Evolutionary conservation across 1,140 invertebrate species (phyloP).

Genomic region (Drosophila auraria): DNA sequence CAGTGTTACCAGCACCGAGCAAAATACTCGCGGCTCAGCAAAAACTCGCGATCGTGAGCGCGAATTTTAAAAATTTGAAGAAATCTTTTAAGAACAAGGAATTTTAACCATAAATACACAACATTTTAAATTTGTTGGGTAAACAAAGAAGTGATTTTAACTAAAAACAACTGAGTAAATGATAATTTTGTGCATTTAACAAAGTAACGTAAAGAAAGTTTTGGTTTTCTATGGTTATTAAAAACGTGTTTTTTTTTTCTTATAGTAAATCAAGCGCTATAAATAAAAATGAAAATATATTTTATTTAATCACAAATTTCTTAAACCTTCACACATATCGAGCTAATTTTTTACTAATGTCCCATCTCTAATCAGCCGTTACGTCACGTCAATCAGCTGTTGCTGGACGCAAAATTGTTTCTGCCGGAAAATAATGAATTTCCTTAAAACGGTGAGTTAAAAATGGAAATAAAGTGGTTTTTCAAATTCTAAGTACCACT

Average conservation of each 20-base stretch:
- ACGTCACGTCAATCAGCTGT: slow-evolving; percentile 71
- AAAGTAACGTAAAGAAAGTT: no score
- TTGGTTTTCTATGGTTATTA: no score
- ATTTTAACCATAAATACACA: not conserved
- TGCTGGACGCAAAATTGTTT: slow-evolving; percentile 49
- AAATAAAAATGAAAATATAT: not conserved
- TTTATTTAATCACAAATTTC: not conserved
- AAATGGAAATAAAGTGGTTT: not conserved
- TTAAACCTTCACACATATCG: not conserved
- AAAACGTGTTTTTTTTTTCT: not conserved
- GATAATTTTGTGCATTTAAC: not conserved
- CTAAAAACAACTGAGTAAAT: not conserved
- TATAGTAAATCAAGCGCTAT: not conserved
- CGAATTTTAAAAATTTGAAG: not conserved
- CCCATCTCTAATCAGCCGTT: slow-evolving; percentile 45
- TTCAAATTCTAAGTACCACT: not conserved
- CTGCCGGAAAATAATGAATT: slow-evolving; percentile 61
- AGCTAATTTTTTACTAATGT: not conserved
- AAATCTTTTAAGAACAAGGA: not conserved
- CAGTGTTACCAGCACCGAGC: slow-evolving; percentile 7
- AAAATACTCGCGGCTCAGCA: not conserved
- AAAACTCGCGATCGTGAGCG: not conserved
- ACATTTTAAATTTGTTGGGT: not conserved
- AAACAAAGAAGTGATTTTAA: not conserved
- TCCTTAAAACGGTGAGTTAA: slow-evolving; percentile 70